phyloP scores from a whole-genome alignment of 2,888 invertebrate genomes.

The Fragum sueziense region DNA sequence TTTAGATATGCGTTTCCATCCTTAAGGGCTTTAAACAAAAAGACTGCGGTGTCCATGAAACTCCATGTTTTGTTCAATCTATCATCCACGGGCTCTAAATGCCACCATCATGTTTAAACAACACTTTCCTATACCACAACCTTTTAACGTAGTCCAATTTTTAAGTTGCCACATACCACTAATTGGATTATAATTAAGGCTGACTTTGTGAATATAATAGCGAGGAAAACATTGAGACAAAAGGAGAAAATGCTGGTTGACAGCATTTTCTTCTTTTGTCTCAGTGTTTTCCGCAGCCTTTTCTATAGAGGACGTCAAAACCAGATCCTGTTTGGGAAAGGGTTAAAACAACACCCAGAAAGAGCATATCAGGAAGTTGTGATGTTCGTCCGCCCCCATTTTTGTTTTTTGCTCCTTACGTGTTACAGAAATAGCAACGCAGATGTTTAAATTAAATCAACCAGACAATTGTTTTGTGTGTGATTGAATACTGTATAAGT shows the following conservation, averaged over 20 bases:
- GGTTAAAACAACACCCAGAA: neutral
- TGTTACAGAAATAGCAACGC: neutral
- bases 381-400: neutral
- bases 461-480: neutral
- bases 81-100: neutral
- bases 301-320: too few relatives aligned
- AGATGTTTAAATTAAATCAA: neutral
- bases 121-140: too few relatives aligned
- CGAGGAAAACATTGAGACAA: too few relatives aligned
- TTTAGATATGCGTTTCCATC: neutral
- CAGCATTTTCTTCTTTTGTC: too few relatives aligned
- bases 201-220: too few relatives aligned
- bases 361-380: neutral
- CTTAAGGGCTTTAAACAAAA: neutral
- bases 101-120: neutral
- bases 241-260: too few relatives aligned
- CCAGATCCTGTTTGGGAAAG: too few relatives aligned
- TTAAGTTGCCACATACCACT: too few relatives aligned
- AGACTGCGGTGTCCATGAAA: neutral
- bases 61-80: neutral
- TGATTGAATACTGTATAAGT: too few relatives aligned
- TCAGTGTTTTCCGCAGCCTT: too few relatives aligned
- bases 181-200: too few relatives aligned
- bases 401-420: neutral
- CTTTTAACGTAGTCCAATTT: too few relatives aligned